Evolutionary conservation across 2,797 vertebrate species (phyloP).

Genomic region (Acropternis orthonyx): DNA sequence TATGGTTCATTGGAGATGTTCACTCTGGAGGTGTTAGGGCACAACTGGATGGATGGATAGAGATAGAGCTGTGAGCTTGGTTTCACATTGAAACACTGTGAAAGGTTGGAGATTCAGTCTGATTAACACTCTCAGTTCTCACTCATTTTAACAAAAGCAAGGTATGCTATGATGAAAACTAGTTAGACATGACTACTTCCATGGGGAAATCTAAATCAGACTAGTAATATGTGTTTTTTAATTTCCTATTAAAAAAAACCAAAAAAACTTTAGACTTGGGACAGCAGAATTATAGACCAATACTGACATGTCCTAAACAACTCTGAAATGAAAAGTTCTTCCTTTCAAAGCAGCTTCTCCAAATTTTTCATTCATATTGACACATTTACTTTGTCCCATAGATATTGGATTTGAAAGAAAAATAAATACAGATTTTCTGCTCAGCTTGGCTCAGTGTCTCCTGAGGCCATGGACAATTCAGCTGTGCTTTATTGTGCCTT

Average conservation of each 20-base stretch:
- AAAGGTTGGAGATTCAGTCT: neutral
- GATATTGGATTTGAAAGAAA: neutral
- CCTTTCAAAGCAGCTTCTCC: neutral
- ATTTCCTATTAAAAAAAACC: neutral
- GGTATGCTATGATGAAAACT: neutral
- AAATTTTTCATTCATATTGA: neutral
- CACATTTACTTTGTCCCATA: neutral
- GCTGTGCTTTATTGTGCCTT: neutral
- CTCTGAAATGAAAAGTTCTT: neutral
- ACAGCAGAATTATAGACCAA: neutral
- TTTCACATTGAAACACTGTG: neutral
- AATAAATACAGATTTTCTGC: neutral
- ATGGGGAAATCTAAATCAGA: neutral
- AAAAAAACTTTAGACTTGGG: neutral
- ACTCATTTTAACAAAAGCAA: neutral
- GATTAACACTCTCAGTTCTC: neutral
- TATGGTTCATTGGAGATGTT: slow-evolving; percentile 26
- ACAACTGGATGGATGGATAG: neutral
- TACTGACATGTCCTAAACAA: neutral
- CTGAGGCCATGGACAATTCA: neutral
- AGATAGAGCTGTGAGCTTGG: neutral
- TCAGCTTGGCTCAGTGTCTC: neutral
- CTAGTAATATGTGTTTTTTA: neutral
- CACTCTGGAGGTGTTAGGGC: neutral
- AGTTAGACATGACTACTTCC: neutral